Base-by-base conservation (phyloP, 2,888 invertebrate genomes). In the Plagodis dolabraria region DNA sequence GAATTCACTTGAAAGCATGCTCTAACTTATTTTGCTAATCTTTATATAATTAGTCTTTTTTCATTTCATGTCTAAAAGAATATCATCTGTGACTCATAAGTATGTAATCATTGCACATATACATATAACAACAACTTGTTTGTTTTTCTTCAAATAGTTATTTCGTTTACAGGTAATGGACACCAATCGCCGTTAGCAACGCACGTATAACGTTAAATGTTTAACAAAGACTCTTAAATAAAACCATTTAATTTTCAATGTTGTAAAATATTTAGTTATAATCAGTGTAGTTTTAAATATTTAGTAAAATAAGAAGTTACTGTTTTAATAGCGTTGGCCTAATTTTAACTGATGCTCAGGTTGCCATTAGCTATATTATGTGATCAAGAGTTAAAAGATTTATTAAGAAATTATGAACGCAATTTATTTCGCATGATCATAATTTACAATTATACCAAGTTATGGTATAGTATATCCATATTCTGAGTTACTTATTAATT, bases 141-240 rank as follows among this genome's bases (percentile, higher is more conserved):
- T 42, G 5, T 7, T 22, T 0, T n/a, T 36, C 0, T 35, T 34
- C 7, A n/a, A 51, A 36, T 48, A 36, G 47, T 46, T 38, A 45
- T 58, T 58, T 69, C 70, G 48, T 71, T 86, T 82, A 47, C 88
- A 93, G 93, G 93, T 85, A 92, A 89, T 63, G 85, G 87, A 35
- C 84, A 84, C 36, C 91, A 89, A 69, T 85, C 87, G 50, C 89
- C 95, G 5, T 77, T 95, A 74, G 95, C 95, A 45, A 95, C 95
- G 42, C 95, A 95, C 70, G 95, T 95, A 76, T 95, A 94, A 93
- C 85, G 77, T 72, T 72, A 70, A 58, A 53, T 38, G 10, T 9
- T 64, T 69, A 68, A 70, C 69, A 43, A 72, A 68, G 65, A 76
- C 69, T 73, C 72, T 74, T 59, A 65, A 79, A 22, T 22, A 22